Conservation (phyloP, 2,888 invertebrate species). For the Elegia similella region DNA sequence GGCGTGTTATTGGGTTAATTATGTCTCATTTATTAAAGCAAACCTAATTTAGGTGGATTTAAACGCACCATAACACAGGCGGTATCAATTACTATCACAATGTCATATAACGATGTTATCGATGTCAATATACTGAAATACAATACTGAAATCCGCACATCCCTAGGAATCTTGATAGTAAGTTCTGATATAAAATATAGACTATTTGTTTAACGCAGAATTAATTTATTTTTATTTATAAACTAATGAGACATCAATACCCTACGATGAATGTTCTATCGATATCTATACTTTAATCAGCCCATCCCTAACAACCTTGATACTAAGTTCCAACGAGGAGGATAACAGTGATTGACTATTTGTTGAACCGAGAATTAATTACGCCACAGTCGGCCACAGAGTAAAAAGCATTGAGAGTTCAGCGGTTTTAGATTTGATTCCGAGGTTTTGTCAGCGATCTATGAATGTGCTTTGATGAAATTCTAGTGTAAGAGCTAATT, state of each 20-base stretch:
- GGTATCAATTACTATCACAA: too few species aligned
- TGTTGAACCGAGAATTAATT: slow-evolving; percentile 25
- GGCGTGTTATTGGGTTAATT: neutral
- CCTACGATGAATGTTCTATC: too few species aligned
- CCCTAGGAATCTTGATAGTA: too few species aligned
- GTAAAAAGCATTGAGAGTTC: slow-evolving; percentile 6
- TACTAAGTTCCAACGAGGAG: slow-evolving; percentile 22
- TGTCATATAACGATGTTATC: too few species aligned
- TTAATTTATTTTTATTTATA: too few species aligned
- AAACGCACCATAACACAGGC: too few species aligned
- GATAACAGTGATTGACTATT: slow-evolving; percentile 26
- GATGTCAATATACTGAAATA: neutral
- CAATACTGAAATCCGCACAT: neutral
- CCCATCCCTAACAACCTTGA: slow-evolving; percentile 6
- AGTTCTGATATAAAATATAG: too few species aligned
- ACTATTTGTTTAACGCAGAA: too few species aligned
- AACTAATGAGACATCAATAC: too few species aligned
- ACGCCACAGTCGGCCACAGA: slow-evolving; percentile 1
- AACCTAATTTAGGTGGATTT: too few species aligned
- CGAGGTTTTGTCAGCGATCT: neutral
- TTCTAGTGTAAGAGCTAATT: neutral
- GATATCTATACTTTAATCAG: neutral
- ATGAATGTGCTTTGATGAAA: neutral
- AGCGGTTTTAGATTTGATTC: slow-evolving; percentile 7
- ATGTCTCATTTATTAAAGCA: too few species aligned